Percentiles rank a stretch among this genome's conserved stretches.
These are phyloP conservation scores for Sisyra terminalis DNA, from an alignment of 2,888 invertebrate genomes.

Conservation along the genomic window DNA sequence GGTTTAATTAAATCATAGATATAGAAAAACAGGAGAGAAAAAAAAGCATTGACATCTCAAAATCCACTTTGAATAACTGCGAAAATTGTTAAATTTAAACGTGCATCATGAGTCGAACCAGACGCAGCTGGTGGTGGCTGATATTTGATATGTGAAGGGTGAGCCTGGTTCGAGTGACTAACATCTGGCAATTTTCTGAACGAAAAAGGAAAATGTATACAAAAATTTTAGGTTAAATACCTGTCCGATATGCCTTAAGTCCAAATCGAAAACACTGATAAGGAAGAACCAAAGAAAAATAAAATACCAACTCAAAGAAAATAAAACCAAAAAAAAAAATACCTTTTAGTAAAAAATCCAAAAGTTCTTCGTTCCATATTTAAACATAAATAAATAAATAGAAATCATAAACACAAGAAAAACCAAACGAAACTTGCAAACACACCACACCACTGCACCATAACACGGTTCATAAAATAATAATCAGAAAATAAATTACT, in stretches of 20 bases:
- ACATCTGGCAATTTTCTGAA: too few species aligned
- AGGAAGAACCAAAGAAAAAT: slow-evolving; percentile 14
- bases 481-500: neutral
- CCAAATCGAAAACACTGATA: neutral
- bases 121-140: too few species aligned
- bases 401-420: slow-evolving; percentile 1
- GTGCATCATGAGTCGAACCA: too few species aligned
- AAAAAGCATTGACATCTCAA: too few species aligned
- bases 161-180: too few species aligned
- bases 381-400: neutral
- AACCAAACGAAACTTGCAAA: neutral
- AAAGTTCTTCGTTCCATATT: slow-evolving; percentile 41
- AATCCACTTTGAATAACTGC: too few species aligned
- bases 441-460: neutral
- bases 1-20: too few species aligned
- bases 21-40: too few species aligned
- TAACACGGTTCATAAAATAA: slow-evolving; percentile 1
- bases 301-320: slow-evolving; percentile 31
- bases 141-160: too few species aligned
- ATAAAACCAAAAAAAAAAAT: slow-evolving; percentile 40
- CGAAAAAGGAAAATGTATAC: neutral
- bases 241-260: neutral
- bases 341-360: slow-evolving; percentile 70
- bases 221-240: neutral
- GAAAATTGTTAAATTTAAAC: too few species aligned